Base-by-base conservation (phyloP, 2,797 vertebrate species). In the Lophura swinhoii region DNA sequence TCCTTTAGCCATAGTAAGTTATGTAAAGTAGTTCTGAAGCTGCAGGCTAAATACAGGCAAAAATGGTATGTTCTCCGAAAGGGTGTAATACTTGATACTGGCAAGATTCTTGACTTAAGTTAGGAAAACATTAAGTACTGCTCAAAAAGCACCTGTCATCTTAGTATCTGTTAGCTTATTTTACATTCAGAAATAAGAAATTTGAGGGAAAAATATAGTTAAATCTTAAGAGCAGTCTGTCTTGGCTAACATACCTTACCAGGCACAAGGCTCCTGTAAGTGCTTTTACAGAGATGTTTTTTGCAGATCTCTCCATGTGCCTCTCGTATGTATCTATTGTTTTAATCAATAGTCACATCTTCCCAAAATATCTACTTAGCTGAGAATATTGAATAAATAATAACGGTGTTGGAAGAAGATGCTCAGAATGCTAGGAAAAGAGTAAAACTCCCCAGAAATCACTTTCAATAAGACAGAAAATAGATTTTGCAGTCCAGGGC, bases 381-480 rank as follows among this genome's bases (percentile, higher is more conserved):
- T 81, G 76, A 66, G 81, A 86, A 85, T 86, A 78, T 13, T 88
- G 82, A 80, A 85, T 82, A 69, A 89, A 77, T 85, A 72, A 74
- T 89, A 51, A 63, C 22, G 18, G 10, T 64, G 21, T 55, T 78
- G 46, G 83, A 78, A 88, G 55, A 70, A 28, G 39, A 53, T 5
- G 18, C 84, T 86, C 75, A 43, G 59, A 86, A 7, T 72, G 51
- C 58, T 72, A 78, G 39, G 43, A 72, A 26, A 59, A 70, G 51
- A 86, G 53, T 73, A 29, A 29, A 53, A 10, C 26, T 67, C 51
- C 24, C 41, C 71, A 31, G 28, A 64, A 66, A 89, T 49, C 24
- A 18, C 68, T 86, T 91, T 91, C 91, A 91, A 90, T 93, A 88
- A 93, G 46, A 11, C 73, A 92, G 82, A 92, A 93, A 86, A 81